phyloP scores from a whole-genome alignment of 2,113 vertebrate species.

The Sebastes schlegelii region DNA sequence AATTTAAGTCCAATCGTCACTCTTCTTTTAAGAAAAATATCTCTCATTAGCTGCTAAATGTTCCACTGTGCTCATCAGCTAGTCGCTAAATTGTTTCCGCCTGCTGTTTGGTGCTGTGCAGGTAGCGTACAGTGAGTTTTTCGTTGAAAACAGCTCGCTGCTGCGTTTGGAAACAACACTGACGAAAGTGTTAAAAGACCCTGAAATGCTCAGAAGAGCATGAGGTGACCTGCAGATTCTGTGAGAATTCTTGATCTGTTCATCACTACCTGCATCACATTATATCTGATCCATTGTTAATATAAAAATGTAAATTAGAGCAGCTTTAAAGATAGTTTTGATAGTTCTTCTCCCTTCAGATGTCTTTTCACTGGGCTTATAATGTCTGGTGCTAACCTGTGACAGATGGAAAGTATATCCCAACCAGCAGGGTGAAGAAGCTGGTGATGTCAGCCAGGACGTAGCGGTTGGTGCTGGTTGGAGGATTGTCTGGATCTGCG shows the following conservation, averaged over 20 bases:
- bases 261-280: background rate
- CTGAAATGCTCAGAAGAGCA: background rate
- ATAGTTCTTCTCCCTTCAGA: background rate
- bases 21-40: background rate
- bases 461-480: conserved; percentile 89
- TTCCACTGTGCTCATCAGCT: background rate
- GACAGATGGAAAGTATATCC: conserved; percentile 98
- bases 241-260: background rate
- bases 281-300: background rate
- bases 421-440: conserved; percentile 97
- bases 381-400: conserved; percentile 87
- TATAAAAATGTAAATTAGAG: background rate
- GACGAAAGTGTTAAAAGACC: background rate
- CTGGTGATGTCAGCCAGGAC: conserved; percentile 96
- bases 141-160: background rate
- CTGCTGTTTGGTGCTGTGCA: no score
- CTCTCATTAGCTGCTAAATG: background rate
- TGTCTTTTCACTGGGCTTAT: background rate
- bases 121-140: background rate
- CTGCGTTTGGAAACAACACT: background rate
- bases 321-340: background rate
- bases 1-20: background rate
- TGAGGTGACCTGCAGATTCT: background rate
- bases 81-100: no score
- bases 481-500: conserved; percentile 70